These are phyloP conservation scores for Nephotettix cincticeps DNA, from an alignment of 1,140 invertebrate genomes.

Conservation along the genomic window DNA sequence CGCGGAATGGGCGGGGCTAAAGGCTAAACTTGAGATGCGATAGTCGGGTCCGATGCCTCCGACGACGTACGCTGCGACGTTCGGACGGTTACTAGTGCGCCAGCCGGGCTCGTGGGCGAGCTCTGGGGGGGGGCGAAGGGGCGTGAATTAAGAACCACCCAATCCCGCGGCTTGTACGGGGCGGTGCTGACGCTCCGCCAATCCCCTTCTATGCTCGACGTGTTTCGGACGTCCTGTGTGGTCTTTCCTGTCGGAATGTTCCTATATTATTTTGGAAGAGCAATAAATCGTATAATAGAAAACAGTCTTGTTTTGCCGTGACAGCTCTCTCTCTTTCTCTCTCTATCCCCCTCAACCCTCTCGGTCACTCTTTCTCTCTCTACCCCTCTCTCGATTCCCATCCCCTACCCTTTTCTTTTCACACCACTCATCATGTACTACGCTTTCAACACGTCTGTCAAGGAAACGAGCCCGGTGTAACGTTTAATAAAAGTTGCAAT, in stretches of 20 bases:
- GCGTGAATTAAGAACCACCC: neutral
- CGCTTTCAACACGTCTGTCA: constrained; percentile 17
- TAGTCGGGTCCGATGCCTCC: neutral
- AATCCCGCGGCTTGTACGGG: constrained; percentile 6
- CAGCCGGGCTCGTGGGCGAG: constrained; percentile 1
- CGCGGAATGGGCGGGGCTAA: constrained; percentile 23
- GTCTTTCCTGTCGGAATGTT: constrained; percentile 28
- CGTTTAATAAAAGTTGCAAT: constrained; percentile 19
- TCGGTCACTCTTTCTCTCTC: neutral
- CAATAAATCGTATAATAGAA: constrained; percentile 27
- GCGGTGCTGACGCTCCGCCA: constrained; percentile 2
- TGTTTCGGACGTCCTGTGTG: constrained; percentile 18
- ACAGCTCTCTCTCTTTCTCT: constrained; percentile 20
- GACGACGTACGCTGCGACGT: neutral
- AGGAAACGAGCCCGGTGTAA: neutral
- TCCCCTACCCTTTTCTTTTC: neutral
- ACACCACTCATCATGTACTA: constrained; percentile 11
- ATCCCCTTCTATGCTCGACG: neutral
- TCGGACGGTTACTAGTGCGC: constrained; percentile 18
- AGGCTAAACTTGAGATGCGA: constrained; percentile 15
- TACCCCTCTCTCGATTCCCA: neutral
- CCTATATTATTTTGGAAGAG: constrained; percentile 20
- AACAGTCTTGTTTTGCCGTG: constrained; percentile 24
- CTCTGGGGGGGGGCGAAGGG: neutral
- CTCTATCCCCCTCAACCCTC: neutral